Evolutionary conservation across 1,140 invertebrate genomes (phyloP).

Genomic region (Penaeus vannamei): DNA sequence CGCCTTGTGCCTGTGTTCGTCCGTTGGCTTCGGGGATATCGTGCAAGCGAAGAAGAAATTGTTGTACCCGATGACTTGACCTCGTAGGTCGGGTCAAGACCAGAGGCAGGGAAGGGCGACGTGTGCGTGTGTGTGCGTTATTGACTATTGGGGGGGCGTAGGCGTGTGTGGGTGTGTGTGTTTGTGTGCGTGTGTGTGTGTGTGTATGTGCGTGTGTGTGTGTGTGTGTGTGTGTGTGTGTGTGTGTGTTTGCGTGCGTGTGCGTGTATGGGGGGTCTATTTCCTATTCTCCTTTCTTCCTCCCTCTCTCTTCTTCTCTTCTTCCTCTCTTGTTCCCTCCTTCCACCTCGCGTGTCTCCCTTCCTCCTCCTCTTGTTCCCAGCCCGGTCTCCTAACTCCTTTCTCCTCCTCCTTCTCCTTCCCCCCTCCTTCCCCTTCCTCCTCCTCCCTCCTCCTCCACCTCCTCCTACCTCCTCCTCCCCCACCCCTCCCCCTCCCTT

Average conservation of each 20-base stretch:
- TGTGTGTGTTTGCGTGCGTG: too few relatives aligned
- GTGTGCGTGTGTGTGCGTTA: not conserved
- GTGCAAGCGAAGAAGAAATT: not conserved
- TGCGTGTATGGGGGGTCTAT: too few relatives aligned
- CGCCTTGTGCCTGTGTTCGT: not conserved
- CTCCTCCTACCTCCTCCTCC: too few relatives aligned
- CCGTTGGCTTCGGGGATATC: not conserved
- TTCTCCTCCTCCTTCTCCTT: not conserved
- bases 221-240: too few relatives aligned
- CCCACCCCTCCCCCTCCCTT: not conserved
- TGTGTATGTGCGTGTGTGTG: too few relatives aligned
- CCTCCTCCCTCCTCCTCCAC: not conserved
- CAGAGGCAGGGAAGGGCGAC: not conserved
- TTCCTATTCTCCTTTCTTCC: not conserved
- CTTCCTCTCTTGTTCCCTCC: too few relatives aligned
- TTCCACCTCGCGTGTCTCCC: not conserved
- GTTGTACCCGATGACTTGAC: not conserved
- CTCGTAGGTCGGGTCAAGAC: not conserved
- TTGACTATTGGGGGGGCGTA: too few relatives aligned
- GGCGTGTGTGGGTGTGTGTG: too few relatives aligned
- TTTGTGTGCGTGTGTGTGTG: not conserved
- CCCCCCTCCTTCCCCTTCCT: not conserved
- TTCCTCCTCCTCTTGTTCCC: not conserved
- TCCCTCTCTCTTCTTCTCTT: not conserved
- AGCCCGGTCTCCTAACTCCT: not conserved